Evolutionary conservation across 2,797 vertebrate species (phyloP), one percentile per base, ranked within the genome.

Genomic region (Centroberyx gerrardi): DNA sequence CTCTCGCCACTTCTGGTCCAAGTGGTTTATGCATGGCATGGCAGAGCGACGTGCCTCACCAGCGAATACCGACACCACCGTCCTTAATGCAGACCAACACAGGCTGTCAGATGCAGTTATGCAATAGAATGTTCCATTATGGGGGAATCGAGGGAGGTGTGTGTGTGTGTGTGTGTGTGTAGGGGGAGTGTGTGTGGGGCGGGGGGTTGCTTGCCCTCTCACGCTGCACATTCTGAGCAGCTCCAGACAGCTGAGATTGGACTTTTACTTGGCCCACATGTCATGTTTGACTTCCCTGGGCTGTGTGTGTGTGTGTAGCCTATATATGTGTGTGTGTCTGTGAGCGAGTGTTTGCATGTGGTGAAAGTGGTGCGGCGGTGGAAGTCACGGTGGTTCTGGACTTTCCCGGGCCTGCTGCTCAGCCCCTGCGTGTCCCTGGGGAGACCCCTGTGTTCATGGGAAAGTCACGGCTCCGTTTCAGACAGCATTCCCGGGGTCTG

Each of bases 371-470:
- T 67, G 46, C 22, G 68, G 81, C 31, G 79, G 84, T 85, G 84
- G 67, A 88, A 82, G 88, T 89, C 87, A 80, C 53, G 59, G 83
- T 62, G 74, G 86, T 80, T 83, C 83, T 82, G 90, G 86, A 89
- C 82, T 90, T 90, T 85, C 91, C 90, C 78, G 48, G 83, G 78
- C 79, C 81, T 70, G 63, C 72, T 51, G 76, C 79, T 85, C 74
- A 49, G 81, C 88, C 82, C 81, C 76, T 72, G 33, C 0, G 8
- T 61, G 81, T 91, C 90, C 91, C 90, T 9, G 3, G 87, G 89
- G 94, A 92, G 90, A 88, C 84, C 83, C 79, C 71, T 38, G 67
- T 53, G 73, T 94, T 94, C 94, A 91, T 95, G 94, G 95, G 94
- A 96, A 95, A 95, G 81, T 93, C 91, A 89, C 84, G n/a, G 88